Percentiles rank a stretch among this genome's conserved stretches.
Conservation (phyloP, 2,113 vertebrate species). For the Elephas maximus region DNA sequence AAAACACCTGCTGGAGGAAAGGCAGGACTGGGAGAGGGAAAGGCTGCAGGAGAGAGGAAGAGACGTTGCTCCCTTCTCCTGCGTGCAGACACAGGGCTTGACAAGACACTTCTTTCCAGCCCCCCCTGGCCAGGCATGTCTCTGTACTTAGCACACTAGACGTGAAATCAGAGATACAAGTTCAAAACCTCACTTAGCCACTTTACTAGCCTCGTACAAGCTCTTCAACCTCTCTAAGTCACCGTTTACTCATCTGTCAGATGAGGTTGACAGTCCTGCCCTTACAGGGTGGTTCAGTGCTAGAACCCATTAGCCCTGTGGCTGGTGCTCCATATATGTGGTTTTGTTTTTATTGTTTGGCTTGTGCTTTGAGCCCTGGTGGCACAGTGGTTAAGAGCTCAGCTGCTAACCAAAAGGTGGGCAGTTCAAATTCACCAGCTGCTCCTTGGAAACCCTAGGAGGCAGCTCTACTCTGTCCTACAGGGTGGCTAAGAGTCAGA, state of each 20-base stretch:
- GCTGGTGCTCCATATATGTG: neutral
- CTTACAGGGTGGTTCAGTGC: neutral
- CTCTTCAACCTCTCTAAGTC: neutral
- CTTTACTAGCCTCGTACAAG: neutral
- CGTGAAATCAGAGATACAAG: neutral
- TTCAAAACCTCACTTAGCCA: neutral
- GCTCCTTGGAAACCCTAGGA: no score
- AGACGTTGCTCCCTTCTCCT: no score
- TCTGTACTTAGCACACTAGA: neutral
- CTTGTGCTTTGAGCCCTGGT: no score
- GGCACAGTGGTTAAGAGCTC: no score
- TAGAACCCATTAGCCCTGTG: neutral
- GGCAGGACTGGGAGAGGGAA: no score
- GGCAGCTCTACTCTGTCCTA: no score
- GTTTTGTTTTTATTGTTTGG: no score
- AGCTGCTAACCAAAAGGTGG: no score
- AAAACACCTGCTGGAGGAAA: neutral
- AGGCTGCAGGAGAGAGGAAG: no score
- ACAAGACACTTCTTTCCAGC: neutral
- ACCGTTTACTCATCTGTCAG: neutral
- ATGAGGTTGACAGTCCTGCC: neutral
- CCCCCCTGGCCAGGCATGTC: neutral
- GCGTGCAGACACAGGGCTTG: rapidly evolving
- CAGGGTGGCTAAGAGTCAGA: no score
- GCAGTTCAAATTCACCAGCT: no score